phyloP scores from a whole-genome alignment of 1,140 invertebrate species.

The Hypothenemus hampei region DNA sequence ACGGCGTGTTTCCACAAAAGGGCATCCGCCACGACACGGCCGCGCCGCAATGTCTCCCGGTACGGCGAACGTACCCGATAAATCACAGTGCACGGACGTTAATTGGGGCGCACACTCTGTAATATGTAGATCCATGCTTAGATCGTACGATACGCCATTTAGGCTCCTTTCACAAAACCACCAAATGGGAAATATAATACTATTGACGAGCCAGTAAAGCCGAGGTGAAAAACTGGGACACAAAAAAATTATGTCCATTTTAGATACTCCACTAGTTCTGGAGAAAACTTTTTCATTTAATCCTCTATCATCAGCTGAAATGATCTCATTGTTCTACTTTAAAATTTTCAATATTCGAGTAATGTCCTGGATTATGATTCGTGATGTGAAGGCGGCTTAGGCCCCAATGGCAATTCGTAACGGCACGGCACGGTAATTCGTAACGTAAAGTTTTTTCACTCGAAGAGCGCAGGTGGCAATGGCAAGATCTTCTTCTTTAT shows the following conservation, averaged over 20 bases:
- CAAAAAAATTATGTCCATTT: no score
- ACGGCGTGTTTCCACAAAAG: constrained; percentile 12
- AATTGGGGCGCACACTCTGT: constrained; percentile 21
- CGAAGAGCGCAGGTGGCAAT: constrained; percentile 16
- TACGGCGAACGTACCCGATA: constrained; percentile 10
- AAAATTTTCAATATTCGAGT: neutral
- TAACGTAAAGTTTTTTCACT: constrained; percentile 1
- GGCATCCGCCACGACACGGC: constrained; percentile 7
- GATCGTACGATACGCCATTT: constrained; percentile 1
- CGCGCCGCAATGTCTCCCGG: constrained; percentile 20
- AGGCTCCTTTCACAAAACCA: no score
- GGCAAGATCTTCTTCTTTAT: constrained; percentile 1
- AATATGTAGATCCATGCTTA: constrained; percentile 25
- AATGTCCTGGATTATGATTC: neutral
- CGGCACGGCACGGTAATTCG: neutral
- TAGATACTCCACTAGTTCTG: no score
- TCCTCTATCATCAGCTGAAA: no score
- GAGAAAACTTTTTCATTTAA: neutral
- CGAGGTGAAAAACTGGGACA: no score
- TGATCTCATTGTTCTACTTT: neutral
- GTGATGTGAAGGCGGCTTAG: neutral
- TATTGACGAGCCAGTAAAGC: no score
- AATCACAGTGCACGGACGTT: constrained; percentile 18
- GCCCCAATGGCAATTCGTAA: neutral
- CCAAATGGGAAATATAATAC: no score